Evolutionary conservation across 2,113 vertebrate genomes (phyloP), one percentile per base, ranked within the genome.

Genomic region (Dromaius novaehollandiae): DNA sequence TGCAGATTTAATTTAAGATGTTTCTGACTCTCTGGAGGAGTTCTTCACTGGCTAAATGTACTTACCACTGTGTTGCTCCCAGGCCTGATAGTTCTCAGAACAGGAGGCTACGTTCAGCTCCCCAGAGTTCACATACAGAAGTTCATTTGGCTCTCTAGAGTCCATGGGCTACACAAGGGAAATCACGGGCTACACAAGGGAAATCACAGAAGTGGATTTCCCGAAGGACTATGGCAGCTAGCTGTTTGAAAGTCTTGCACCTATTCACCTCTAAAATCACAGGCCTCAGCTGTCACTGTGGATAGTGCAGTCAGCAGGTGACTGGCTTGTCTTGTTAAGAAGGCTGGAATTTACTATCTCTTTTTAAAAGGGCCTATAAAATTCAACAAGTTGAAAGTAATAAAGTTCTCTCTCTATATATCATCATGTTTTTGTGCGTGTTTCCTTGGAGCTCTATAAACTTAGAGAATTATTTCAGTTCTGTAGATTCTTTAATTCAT

Each of bases 1-100:
- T 64, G 44, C 74, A 87, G 90, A 89, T 95, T 93, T 82, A 89
- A 96, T 96, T 95, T 93, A 46, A 85, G 65, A 88, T 91, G 79
- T 51, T 94, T 86, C 70, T 90, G 61, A 84, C 86, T 92, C 76
- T 86, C 71, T 1, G 2, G 86, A 88, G 68, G 42, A 81, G 69
- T 73, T 83, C 65, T 79, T 90, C 3, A 1, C 64, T 46, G 71
- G 32, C 36, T 93, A 66, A 78, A 76, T 30, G 40, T 60, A 79
- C 89, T 94, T 92, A 65, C 76, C 51, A 95, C 94, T 93, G 80
- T 88, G 56, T 34, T 84, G 19, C 28, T 84, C 61, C 55, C 28
- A 68, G 51, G 32, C 64, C 90, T 21, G 14, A 66, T 38, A 81
- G 36, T 18, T 77, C 63, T n/a, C 26, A 0, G 4, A 92, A 93